phyloP scores from a whole-genome alignment of 2,888 invertebrate genomes.

The Zygaena filipendulae region DNA sequence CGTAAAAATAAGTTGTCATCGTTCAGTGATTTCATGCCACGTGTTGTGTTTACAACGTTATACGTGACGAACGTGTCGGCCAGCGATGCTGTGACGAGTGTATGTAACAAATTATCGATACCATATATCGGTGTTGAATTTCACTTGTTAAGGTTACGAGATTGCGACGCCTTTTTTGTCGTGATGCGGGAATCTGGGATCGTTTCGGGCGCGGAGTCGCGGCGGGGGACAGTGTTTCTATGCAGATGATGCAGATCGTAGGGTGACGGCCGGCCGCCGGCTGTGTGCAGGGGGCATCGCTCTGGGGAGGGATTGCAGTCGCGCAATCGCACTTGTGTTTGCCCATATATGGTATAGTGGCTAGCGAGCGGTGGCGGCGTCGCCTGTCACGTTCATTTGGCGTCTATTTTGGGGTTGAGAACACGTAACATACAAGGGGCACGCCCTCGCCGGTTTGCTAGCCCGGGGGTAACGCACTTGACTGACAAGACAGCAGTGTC shows the following conservation, averaged over 20 bases:
- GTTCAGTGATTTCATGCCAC: conserved; percentile 66
- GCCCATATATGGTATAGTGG: conserved; percentile 61
- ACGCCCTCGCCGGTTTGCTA: conserved; percentile 16
- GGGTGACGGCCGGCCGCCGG: neutral
- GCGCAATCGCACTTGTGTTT: conserved; percentile 53
- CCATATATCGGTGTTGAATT: conserved; percentile 53
- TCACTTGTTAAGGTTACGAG: conserved; percentile 56
- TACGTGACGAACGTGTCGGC: conserved; percentile 18
- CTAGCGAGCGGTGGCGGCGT: conserved; percentile 26
- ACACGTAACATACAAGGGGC: no score
- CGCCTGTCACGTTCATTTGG: conserved; percentile 39
- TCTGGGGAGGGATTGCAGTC: conserved; percentile 52
- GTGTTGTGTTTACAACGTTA: conserved; percentile 45
- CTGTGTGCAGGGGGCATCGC: conserved; percentile 52
- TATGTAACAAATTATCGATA: conserved; percentile 21
- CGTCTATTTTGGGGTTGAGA: conserved; percentile 44
- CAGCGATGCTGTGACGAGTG: conserved; percentile 20
- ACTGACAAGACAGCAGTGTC: conserved; percentile 31
- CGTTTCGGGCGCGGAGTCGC: conserved; percentile 13
- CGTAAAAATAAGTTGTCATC: conserved; percentile 53
- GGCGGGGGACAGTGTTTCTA: conserved; percentile 18
- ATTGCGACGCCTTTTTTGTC: conserved; percentile 61
- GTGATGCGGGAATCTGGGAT: conserved; percentile 15
- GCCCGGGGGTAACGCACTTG: conserved; percentile 37
- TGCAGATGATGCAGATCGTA: no score